Percentiles rank a stretch among this genome's conserved stretches.
phyloP scores from a whole-genome alignment of 2,888 invertebrate genomes.

The Drosophila barbarae region DNA sequence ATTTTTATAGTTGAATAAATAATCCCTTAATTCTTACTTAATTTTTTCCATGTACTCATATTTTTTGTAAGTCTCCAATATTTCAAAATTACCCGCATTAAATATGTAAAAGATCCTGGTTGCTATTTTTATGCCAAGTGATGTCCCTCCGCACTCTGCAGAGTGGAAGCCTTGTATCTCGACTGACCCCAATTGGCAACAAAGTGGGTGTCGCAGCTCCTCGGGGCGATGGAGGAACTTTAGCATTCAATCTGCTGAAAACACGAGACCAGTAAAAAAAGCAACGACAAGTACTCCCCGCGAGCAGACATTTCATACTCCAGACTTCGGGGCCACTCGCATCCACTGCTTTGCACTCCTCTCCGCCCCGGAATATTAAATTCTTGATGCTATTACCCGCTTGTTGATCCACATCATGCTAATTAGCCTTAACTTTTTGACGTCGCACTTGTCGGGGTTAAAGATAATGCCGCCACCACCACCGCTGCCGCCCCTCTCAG shows the following conservation, averaged over 20 bases:
- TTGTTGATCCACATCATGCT: conserved; percentile 43
- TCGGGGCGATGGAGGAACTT: conserved; percentile 22
- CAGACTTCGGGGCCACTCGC: conserved; percentile 7
- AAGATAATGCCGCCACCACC: conserved; percentile 14
- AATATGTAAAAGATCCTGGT: not conserved
- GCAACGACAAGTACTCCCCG: conserved; percentile 8
- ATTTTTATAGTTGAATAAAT: not conserved
- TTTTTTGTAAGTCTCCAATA: not conserved
- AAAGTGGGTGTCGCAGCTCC: conserved; percentile 32
- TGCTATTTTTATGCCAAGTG: conserved; percentile 6
- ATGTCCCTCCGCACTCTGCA: not conserved
- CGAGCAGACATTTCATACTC: conserved; percentile 15
- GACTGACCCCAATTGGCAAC: conserved; percentile 32
- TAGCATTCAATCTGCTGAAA: conserved; percentile 32
- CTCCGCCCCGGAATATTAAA: conserved; percentile 25
- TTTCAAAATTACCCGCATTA: not conserved
- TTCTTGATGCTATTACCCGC: conserved; percentile 29
- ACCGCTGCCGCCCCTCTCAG: not conserved
- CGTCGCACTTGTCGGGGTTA: conserved; percentile 30
- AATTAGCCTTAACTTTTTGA: conserved; percentile 38
- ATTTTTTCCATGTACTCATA: not conserved
- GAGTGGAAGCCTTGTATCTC: conserved; percentile 13
- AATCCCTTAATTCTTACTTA: not conserved
- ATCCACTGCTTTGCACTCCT: conserved; percentile 16
- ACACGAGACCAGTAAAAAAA: conserved; percentile 14